Base-by-base conservation (phyloP, 53 echinoderm and acorn worm genomes). In the Crossaster papposus region DNA sequence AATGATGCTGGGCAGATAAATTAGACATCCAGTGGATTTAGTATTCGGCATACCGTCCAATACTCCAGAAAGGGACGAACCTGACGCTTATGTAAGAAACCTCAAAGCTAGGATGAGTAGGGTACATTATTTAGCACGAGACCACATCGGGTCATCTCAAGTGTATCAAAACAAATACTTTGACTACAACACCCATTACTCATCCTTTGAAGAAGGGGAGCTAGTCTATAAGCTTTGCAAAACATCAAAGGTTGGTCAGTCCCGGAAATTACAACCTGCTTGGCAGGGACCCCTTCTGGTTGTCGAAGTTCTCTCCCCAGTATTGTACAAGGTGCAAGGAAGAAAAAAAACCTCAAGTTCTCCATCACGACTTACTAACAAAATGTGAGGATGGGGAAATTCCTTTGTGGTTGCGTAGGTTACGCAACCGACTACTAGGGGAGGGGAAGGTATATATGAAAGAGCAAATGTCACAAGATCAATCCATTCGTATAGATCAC, bases 251-350 rank as follows among this genome's bases (percentile, higher is more conserved):
- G 81, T 80, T 18, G 81, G 81, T 0, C 81, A 81, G 35, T 81
- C 81, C 29, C 24, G 34, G 22, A 81, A 81, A 64, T 50, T 81
- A 2, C 64, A 81, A 23, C 81, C 81, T 32, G 64, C 35, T 11
- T 58, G 81, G 81, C 58, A 22, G 20, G 81, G 64, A 20, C 81
- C 81, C 20, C 36, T 81, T 34, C 81, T 81, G 10, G 81, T 81
- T 8, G 35, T 64, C 24, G 5, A 64, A 32, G 33, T 23, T 12
- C 20, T 81, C 33, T 81, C 81, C 17, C 81, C 81, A 31, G 35
- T 81, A 30, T n/a, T 81, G 23, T 63, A 81, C 64, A 63, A 64
- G 64, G 36, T 81, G 29, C 81, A 81, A 35, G 81, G 63, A 1
- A 81, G 64, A 34, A 81, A 29, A 34, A 81, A 5, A 15, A 58